Evolutionary conservation across 2,888 invertebrate species (phyloP).

Genomic region (Oscheius myriophilus): DNA sequence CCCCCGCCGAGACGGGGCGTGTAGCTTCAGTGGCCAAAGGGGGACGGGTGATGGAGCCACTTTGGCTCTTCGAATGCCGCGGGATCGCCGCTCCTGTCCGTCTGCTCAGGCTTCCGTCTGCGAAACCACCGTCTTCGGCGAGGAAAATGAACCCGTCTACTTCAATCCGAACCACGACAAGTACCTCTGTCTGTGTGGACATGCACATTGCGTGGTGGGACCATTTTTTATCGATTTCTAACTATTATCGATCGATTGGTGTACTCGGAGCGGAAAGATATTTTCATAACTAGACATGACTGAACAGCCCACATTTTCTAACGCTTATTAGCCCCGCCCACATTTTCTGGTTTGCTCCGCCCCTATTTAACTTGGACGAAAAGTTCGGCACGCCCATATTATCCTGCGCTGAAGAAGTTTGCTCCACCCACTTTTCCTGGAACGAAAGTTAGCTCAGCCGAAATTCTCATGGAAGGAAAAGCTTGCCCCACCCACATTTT

Average conservation of each 20-base stretch:
- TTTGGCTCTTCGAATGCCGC: slow-evolving; percentile 14
- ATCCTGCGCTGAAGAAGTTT: too few relatives aligned
- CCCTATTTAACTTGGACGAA: too few relatives aligned
- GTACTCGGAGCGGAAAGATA: not conserved
- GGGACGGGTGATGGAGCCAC: slow-evolving; percentile 5
- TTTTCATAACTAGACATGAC: too few relatives aligned
- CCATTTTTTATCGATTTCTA: not conserved
- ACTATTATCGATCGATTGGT: not conserved
- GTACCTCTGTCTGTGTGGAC: slow-evolving; percentile 30
- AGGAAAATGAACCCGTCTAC: slow-evolving; percentile 12
- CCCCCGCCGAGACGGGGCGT: too few relatives aligned
- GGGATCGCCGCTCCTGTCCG: slow-evolving; percentile 23
- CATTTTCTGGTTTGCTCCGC: too few relatives aligned
- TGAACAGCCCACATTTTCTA: not conserved
- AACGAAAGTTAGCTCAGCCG: too few relatives aligned
- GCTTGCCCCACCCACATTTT: too few relatives aligned
- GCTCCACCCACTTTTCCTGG: too few relatives aligned
- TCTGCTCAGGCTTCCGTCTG: slow-evolving; percentile 26
- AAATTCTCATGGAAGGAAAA: too few relatives aligned
- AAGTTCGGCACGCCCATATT: too few relatives aligned
- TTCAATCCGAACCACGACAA: slow-evolving; percentile 25
- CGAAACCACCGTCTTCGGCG: slow-evolving; percentile 16
- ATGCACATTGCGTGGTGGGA: slow-evolving; percentile 25
- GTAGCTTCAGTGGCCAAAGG: too few relatives aligned
- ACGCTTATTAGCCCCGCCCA: too few relatives aligned